Evolutionary conservation across 2,888 invertebrate species (phyloP).

Genomic region (Branchellion lobata): DNA sequence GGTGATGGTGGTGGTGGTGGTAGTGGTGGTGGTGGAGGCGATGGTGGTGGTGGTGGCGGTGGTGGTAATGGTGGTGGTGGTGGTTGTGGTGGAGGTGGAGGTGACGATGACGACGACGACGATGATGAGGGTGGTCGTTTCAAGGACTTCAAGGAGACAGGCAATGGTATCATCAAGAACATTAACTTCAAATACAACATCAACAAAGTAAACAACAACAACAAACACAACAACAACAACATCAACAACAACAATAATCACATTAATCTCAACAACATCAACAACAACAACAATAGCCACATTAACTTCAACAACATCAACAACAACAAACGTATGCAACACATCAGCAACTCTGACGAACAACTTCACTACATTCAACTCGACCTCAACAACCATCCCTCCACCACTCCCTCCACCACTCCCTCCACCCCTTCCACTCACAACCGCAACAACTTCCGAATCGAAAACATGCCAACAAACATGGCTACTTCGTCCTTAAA

Average conservation of each 20-base stretch:
- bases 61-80: no score
- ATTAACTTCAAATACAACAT: no score
- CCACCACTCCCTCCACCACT: not conserved
- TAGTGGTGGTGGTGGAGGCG: no score
- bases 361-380: constrained; percentile 37
- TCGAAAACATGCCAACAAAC: not conserved
- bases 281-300: not conserved
- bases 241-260: no score
- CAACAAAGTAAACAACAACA: not conserved
- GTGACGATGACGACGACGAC: no score
- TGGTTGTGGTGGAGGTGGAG: no score
- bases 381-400: not conserved
- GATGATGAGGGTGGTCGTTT: no score
- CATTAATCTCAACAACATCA: not conserved
- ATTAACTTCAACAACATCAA: not conserved
- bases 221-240: not conserved
- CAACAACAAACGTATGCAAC: not conserved
- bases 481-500: not conserved
- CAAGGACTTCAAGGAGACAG: no score
- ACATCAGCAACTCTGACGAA: not conserved
- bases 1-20: no score
- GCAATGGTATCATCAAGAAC: no score
- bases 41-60: no score
- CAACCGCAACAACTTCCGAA: not conserved
- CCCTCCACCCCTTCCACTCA: not conserved